Evolutionary conservation across 30 jellyfish, hydroid and myxozoan genomes (phyloP), one percentile per base, ranked within the genome.

Genomic region (Rhopilema esculentum): DNA sequence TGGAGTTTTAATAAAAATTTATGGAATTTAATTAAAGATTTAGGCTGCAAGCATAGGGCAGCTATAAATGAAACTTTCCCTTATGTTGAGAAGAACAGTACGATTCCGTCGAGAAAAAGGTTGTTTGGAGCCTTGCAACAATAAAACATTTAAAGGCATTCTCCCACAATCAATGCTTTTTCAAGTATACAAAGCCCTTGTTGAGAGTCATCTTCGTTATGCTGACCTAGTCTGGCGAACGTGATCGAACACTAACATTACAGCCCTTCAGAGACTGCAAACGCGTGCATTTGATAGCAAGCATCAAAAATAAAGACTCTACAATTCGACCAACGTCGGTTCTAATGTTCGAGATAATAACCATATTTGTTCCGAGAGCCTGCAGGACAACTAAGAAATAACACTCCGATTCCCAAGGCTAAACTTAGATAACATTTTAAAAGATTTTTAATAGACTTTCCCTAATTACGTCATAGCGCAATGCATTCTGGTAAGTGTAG

Each of bases 351-450:
- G 24, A 12, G 24, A 64, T n/a, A n/a, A n/a, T 64, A 68, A 68
- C 79, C 26, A 70, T 63, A 26, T 70, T 19, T 7, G 65, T 30
- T 66, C 81, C n/a, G 64, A 70, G 17, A 70, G 81, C 33, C 81
- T 70, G 22, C 64, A 30, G 50, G 63, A 70, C 22, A 28, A 25
- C 48, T 74, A 18, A n/a, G 72, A 40, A 18, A 49, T 33, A 33
- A 74, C 50, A 74, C 84, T 82, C 52, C 91, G 69, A 50, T 32
- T 49, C n/a, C 91, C 91, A 40, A 82, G 72, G 79, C 84, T 82
- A 67, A 82, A 31, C 21, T 53, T 68, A 66, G 84, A 67, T 32
- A 48, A 6, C 69, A 68, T 76, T 48, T 66, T 65, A 82, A 82
- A 57, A 82, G 1, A 73, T 22, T 82, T 82, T 67, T 8, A 69